phyloP scores from a whole-genome alignment of 1,140 invertebrate species.

The Caenorhabditis latens region DNA sequence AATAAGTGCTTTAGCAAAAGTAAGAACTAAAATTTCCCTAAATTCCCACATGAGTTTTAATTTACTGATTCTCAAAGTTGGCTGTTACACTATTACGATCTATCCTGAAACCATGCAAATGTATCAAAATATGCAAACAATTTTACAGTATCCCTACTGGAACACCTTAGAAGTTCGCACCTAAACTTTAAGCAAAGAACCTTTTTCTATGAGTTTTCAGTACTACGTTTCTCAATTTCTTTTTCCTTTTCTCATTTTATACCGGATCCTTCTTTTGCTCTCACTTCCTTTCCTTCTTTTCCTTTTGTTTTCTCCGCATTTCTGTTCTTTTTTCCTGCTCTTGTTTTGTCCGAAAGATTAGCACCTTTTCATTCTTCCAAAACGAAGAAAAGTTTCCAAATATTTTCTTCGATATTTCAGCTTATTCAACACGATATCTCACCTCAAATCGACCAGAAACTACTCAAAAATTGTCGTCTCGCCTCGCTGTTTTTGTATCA shows the following conservation, averaged over 20 bases:
- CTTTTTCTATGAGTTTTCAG: neutral
- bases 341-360: conserved; percentile 41
- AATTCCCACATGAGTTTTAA: too few species aligned
- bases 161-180: too few species aligned
- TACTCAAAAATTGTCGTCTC: neutral
- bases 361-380: conserved; percentile 13
- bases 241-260: neutral
- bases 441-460: conserved; percentile 25
- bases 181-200: too few species aligned
- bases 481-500: conserved; percentile 34
- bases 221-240: neutral
- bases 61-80: too few species aligned
- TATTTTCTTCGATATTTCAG: conserved; percentile 17
- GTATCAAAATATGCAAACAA: too few species aligned
- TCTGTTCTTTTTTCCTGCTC: neutral
- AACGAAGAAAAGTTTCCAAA: neutral
- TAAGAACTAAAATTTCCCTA: too few species aligned
- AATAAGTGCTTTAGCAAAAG: too few species aligned
- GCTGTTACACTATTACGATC: too few species aligned
- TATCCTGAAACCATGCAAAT: too few species aligned
- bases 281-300: neutral
- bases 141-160: too few species aligned
- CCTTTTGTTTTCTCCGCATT: neutral
- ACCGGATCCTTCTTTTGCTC: conserved; percentile 19
- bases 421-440: conserved; percentile 49